Percentiles rank a stretch among this genome's conserved stretches.
Conservation (phyloP, 2,797 vertebrate species). For the Micromesistius poutassou region DNA sequence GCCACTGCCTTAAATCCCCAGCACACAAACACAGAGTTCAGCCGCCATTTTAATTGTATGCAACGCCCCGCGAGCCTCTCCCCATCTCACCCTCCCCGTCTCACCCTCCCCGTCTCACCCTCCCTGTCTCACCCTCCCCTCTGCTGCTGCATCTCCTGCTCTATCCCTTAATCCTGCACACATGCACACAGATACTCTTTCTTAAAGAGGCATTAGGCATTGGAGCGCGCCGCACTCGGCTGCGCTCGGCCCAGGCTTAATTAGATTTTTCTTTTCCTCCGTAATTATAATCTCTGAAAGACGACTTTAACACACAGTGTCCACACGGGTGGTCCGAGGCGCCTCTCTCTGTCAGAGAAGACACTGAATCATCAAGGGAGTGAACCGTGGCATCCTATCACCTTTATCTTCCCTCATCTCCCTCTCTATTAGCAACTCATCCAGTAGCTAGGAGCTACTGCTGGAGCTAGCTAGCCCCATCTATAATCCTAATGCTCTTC, state of each 20-base stretch:
- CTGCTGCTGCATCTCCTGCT: constrained; percentile 14
- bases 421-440: no score
- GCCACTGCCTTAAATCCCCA: constrained; percentile 46
- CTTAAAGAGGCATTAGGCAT: constrained; percentile 59
- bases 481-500: no score
- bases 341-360: neutral
- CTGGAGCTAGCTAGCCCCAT: no score
- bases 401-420: constrained; percentile 38
- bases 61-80: constrained; percentile 46
- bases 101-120: constrained; percentile 41
- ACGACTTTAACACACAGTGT: neutral
- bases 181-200: constrained; percentile 42
- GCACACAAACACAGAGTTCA: constrained; percentile 52
- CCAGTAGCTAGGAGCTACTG: no score
- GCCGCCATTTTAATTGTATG: constrained; percentile 62
- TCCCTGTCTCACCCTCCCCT: constrained; percentile 45
- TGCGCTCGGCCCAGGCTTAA: constrained; percentile 16
- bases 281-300: neutral
- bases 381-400: constrained; percentile 34
- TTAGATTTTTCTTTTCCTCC: neutral
- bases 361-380: neutral
- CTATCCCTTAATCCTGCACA: constrained; percentile 58
- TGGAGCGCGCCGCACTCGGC: constrained; percentile 39
- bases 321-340: neutral
- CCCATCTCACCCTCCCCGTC: constrained; percentile 24